phyloP scores from a whole-genome alignment of 2,888 invertebrate species.

The Sinhomidia bicolor region DNA sequence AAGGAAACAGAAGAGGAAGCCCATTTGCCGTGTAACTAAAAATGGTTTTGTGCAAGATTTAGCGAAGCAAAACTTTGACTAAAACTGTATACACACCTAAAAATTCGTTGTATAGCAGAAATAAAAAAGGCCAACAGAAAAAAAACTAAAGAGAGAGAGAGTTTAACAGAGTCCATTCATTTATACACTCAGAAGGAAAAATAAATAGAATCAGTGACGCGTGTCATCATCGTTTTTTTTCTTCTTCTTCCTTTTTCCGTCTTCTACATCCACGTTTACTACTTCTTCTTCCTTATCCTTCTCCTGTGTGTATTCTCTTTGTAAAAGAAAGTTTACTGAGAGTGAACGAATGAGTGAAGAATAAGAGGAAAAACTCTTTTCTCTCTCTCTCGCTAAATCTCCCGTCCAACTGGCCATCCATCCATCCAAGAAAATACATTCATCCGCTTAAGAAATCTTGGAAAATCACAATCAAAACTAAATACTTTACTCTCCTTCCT shows the following conservation, averaged over 20 bases:
- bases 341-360: constrained; percentile 21
- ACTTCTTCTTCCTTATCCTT: constrained; percentile 22
- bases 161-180: constrained; percentile 44
- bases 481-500: constrained; percentile 35
- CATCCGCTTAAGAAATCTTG: constrained; percentile 40
- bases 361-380: constrained; percentile 11
- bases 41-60: constrained; percentile 60
- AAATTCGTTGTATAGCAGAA: constrained; percentile 2
- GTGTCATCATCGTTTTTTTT: constrained; percentile 61
- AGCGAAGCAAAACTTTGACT: constrained; percentile 47
- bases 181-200: constrained; percentile 58
- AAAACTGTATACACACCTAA: constrained; percentile 12
- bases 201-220: constrained; percentile 67
- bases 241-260: constrained; percentile 25
- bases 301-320: constrained; percentile 33
- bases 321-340: constrained; percentile 12
- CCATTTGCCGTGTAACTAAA: constrained; percentile 53
- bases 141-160: constrained; percentile 1
- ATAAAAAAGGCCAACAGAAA: not conserved
- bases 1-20: constrained; percentile 51
- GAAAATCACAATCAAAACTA: constrained; percentile 49
- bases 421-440: constrained; percentile 57
- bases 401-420: constrained; percentile 47
- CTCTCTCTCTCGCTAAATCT: not conserved
- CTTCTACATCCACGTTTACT: constrained; percentile 18